These are phyloP conservation scores for Amphipoea lucens DNA, from an alignment of 2,888 invertebrate species.

Conservation along the genomic window DNA sequence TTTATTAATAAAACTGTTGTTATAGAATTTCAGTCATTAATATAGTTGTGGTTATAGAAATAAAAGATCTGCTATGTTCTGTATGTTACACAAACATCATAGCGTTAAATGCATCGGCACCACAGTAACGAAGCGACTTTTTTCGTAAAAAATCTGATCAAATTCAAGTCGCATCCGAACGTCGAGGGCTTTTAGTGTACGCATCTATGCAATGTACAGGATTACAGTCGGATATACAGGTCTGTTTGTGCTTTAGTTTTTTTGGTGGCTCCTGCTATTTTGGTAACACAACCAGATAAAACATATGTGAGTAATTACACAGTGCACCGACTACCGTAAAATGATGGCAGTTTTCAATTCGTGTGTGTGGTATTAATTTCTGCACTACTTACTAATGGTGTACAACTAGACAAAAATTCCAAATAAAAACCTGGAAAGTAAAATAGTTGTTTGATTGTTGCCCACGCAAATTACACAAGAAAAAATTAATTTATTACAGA, in stretches of 20 bases:
- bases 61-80: not conserved
- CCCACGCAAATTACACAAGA: not conserved
- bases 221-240: constrained; percentile 43
- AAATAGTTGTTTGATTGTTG: not conserved
- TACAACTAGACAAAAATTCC: not conserved
- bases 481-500: not conserved
- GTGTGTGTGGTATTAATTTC: not conserved
- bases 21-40: no score
- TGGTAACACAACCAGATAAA: not conserved
- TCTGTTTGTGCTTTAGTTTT: constrained; percentile 25
- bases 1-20: no score
- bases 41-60: not conserved
- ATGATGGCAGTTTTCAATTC: not conserved
- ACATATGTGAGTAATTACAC: not conserved
- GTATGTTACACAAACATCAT: constrained; percentile 6
- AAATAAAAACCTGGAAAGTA: not conserved
- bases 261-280: constrained; percentile 17
- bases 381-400: not conserved
- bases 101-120: constrained; percentile 35
- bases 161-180: constrained; percentile 51
- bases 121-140: constrained; percentile 24
- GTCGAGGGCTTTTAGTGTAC: constrained; percentile 53
- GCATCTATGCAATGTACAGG: constrained; percentile 47
- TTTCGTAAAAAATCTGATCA: constrained; percentile 45
- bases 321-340: not conserved